Percentiles rank a stretch among this genome's conserved stretches.
Conservation (phyloP, 2,113 vertebrate genomes). For the Pandion haliaetus region DNA sequence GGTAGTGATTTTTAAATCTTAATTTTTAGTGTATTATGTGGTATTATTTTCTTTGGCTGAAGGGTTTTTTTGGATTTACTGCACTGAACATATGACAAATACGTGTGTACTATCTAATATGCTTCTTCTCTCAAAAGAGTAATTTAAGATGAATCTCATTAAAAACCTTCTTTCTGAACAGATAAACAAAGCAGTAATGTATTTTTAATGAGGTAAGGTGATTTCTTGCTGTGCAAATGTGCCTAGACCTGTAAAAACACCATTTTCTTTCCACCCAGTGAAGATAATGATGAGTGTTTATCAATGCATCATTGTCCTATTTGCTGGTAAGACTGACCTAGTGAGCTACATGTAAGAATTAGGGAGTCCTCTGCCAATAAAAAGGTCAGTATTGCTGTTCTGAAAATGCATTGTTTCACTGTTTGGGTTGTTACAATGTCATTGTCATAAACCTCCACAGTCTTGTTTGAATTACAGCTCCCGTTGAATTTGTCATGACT, state of each 20-base stretch:
- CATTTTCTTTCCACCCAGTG: background rate
- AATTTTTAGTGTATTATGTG: background rate
- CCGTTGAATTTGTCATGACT: background rate
- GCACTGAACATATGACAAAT: background rate
- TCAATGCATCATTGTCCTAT: slow-evolving; percentile 29
- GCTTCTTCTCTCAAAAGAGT: slow-evolving; percentile 15
- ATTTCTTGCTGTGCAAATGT: slow-evolving; percentile 47
- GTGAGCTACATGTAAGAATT: slow-evolving; percentile 11
- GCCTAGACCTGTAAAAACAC: slow-evolving; percentile 27
- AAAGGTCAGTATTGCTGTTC: background rate
- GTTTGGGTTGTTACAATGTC: background rate
- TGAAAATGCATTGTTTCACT: background rate
- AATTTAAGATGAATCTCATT: slow-evolving; percentile 45
- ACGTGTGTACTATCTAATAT: background rate
- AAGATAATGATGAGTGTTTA: background rate
- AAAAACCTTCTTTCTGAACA: background rate
- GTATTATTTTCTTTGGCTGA: background rate
- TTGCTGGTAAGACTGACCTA: slow-evolving; percentile 26
- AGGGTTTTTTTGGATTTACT: background rate
- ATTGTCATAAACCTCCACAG: background rate
- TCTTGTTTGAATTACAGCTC: background rate
- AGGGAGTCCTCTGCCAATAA: background rate
- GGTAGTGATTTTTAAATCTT: background rate
- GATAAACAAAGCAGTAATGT: slow-evolving; percentile 26
- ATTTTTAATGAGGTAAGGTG: slow-evolving; percentile 53